Percentiles rank a stretch among this genome's conserved stretches.
phyloP scores from a whole-genome alignment of 2,113 vertebrate genomes.

The Mesocricetus auratus region DNA sequence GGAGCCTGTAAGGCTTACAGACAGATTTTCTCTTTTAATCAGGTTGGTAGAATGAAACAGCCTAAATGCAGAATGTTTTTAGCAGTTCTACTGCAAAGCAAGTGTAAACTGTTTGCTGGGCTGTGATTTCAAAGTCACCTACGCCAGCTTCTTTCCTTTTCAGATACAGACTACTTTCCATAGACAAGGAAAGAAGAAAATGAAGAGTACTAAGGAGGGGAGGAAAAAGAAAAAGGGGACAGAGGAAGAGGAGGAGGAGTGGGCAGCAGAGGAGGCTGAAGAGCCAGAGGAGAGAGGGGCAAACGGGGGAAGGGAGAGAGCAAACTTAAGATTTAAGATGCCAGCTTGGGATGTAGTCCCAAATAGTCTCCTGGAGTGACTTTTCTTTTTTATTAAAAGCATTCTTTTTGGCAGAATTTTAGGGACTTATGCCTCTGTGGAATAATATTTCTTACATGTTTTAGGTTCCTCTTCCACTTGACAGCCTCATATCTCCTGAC shows the following conservation, averaged over 20 bases:
- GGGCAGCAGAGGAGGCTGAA: too few species aligned
- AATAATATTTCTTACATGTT: background rate
- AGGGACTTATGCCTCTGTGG: background rate
- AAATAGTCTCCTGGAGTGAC: background rate
- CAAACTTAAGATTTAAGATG: background rate
- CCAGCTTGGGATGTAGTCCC: background rate
- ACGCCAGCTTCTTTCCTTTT: background rate
- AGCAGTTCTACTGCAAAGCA: background rate
- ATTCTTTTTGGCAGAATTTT: background rate
- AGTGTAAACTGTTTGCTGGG: background rate
- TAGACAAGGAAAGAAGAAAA: background rate
- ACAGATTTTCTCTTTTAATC: background rate
- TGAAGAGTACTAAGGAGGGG: too few species aligned
- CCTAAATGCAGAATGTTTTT: background rate
- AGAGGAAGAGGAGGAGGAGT: too few species aligned
- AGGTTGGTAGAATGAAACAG: constrained; percentile 12
- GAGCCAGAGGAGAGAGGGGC: background rate
- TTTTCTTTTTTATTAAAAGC: background rate
- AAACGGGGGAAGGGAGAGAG: background rate
- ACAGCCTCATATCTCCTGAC: background rate
- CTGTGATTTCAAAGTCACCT: background rate
- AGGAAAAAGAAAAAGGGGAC: background rate
- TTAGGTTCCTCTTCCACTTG: background rate
- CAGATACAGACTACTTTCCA: background rate
- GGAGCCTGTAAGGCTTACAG: background rate